These are phyloP conservation scores for Camelus bactrianus DNA, from an alignment of 2,113 vertebrate genomes.

Conservation along the genomic window DNA sequence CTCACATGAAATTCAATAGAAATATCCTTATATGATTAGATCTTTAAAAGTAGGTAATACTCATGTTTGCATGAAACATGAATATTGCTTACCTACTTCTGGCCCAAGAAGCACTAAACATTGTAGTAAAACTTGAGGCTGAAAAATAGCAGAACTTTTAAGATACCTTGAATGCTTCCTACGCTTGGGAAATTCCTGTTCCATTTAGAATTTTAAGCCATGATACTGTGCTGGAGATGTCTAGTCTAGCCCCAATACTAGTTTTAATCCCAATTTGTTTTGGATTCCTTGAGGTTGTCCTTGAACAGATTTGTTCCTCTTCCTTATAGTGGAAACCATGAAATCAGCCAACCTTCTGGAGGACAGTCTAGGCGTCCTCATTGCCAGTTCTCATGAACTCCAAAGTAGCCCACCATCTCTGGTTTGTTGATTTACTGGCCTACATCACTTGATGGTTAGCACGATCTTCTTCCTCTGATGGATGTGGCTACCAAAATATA, in stretches of 20 bases:
- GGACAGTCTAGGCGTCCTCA: neutral
- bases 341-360: neutral
- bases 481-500: neutral
- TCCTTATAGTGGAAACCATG: neutral
- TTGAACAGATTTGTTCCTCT: neutral
- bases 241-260: neutral
- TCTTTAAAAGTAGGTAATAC: slow-evolving; percentile 8
- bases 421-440: neutral
- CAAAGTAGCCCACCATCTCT: neutral
- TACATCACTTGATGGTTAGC: neutral
- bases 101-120: neutral
- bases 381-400: neutral
- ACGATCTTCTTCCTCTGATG: neutral
- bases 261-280: neutral
- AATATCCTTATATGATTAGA: neutral
- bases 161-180: neutral
- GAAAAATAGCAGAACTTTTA: neutral
- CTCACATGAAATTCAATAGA: slow-evolving; percentile 44
- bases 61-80: neutral
- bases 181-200: neutral
- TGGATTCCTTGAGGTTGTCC: neutral
- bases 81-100: neutral
- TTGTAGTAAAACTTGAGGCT: neutral
- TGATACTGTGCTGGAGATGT: neutral
- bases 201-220: neutral